Base-by-base conservation (phyloP, 2,888 invertebrate species). In the Noctua janthina region DNA sequence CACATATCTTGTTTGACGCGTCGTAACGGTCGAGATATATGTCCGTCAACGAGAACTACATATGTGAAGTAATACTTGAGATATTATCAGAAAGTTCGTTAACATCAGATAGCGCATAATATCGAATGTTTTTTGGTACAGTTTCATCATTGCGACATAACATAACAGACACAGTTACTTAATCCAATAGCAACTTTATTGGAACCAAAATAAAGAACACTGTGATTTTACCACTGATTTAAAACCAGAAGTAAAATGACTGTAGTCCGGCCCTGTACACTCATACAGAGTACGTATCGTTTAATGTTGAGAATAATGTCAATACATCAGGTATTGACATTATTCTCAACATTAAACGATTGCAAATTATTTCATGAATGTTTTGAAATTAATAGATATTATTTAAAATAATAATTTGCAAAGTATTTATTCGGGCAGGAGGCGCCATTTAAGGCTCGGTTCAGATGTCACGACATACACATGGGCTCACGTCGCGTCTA, bases 21-120 rank as follows among this genome's bases (percentile, higher is more conserved):
- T 78, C 82, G 85, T 85, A 85, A 82, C 75, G 49, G 54, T 46
- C 23, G 13, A 76, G 69, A 85, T 82, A 85, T 82, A 82, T 82
- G 82, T 79, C 74, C 76, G 67, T 78, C 71, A 76, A 49, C n/a
- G 62, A 59, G 49, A 69, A 78, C 73, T 62, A 69, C 75, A 72
- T 62, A 74, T 69, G 86, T 86, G 76, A 85, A 74, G 23, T 72
- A 59, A 82, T 68, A 78, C 67, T 23, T 51, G 35, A 85, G 73
- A 85, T 82, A 66, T 59, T 62, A 85, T 86, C 85, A 35, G 54
- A 59, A 51, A 82, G 59, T 64, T 78, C 62, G 64, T 77, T 78
- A 76, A 77, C 17, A 62, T 81, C 17, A 72, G 6, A 17, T 66
- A 46, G 64, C 35, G 49, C 29, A 56, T 69, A 39, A n/a, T 62